Evolutionary conservation across 2,797 vertebrate species (phyloP).

Genomic region (Hemitrygon akajei): DNA sequence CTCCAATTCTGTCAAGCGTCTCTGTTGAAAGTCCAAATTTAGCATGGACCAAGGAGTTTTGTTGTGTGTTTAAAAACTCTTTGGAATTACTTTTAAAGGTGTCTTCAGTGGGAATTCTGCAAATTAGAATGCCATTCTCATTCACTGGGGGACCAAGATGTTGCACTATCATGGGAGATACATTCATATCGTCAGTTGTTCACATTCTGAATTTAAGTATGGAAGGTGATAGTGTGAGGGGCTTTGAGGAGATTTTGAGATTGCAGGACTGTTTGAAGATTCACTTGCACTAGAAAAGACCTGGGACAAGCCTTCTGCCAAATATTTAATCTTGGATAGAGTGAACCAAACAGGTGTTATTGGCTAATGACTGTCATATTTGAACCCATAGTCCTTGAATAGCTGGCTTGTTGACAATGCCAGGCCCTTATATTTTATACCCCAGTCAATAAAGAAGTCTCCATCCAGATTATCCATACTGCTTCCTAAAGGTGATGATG

Average conservation of each 20-base stretch:
- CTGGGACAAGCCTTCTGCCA: not conserved
- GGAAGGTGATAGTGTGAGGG: not conserved
- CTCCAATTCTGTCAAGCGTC: not conserved
- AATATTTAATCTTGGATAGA: not conserved
- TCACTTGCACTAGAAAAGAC: not conserved
- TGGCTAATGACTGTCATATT: not conserved
- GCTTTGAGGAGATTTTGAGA: not conserved
- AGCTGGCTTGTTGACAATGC: not conserved
- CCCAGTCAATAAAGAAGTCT: not conserved
- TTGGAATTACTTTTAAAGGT: too few species aligned
- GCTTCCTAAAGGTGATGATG: not conserved
- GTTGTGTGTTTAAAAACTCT: not conserved
- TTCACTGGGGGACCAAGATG: not conserved
- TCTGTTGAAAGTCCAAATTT: not conserved
- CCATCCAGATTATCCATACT: not conserved
- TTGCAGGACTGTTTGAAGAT: not conserved
- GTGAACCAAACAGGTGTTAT: not conserved
- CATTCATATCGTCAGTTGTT: not conserved
- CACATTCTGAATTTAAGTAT: not conserved
- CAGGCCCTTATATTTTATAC: too few species aligned
- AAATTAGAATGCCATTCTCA: not conserved
- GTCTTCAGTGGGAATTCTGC: not conserved
- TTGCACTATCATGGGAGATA: too few species aligned
- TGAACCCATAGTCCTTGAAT: not conserved
- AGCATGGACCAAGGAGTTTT: not conserved